These are phyloP conservation scores for Agrochola macilenta DNA, from an alignment of 2,888 invertebrate genomes.

Conservation along the genomic window DNA sequence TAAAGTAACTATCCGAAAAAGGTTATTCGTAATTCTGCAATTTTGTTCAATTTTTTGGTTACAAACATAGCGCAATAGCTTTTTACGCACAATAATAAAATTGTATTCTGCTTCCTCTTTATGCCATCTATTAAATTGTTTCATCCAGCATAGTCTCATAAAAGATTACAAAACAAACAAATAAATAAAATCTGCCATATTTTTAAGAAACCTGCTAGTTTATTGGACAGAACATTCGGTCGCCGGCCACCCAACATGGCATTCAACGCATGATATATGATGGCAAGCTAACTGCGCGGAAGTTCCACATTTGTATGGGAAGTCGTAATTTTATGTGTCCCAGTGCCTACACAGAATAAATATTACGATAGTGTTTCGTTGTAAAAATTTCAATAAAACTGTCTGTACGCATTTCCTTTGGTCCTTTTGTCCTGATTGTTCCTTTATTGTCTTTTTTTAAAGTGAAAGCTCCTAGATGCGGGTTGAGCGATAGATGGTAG, in stretches of 20 bases:
- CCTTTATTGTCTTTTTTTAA: background rate
- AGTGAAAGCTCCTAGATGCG: no score
- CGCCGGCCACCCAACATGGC: constrained; percentile 58
- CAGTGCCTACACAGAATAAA: constrained; percentile 57
- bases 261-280: constrained; percentile 70
- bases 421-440: background rate
- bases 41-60: background rate
- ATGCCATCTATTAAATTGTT: background rate
- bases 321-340: constrained; percentile 70
- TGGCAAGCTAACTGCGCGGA: constrained; percentile 70
- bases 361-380: constrained; percentile 48
- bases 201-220: constrained; percentile 58
- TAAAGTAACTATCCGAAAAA: no score
- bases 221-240: constrained; percentile 58
- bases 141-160: background rate
- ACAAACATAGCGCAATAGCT: background rate
- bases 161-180: constrained; percentile 23
- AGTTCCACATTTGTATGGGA: constrained; percentile 72
- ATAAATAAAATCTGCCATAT: constrained; percentile 50
- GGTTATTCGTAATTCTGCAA: background rate
- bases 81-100: background rate
- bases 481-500: no score
- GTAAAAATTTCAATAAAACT: constrained; percentile 45
- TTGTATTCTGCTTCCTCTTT: no score
- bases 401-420: constrained; percentile 32